Conservation (phyloP, 2,888 invertebrate species). For the Pristionchus mayeri region DNA sequence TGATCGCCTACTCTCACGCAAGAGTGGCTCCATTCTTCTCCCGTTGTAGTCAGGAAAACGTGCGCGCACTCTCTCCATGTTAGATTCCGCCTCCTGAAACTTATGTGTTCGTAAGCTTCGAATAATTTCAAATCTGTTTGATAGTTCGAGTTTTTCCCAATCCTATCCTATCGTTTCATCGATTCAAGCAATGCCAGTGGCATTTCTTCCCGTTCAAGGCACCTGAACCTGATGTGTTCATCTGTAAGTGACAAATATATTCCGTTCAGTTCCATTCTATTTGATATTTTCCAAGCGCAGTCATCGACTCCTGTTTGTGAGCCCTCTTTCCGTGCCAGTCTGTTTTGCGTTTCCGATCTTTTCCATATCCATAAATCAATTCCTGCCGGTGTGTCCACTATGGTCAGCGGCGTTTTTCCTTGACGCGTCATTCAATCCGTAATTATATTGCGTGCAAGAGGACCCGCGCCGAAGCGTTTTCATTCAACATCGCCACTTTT, state of each 20-base stretch:
- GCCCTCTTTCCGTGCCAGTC: too few relatives aligned
- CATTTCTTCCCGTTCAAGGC: too few relatives aligned
- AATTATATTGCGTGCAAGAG: slow-evolving; percentile 20
- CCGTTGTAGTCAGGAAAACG: not conserved
- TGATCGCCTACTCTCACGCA: slow-evolving; percentile 18
- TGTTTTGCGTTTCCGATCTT: not conserved
- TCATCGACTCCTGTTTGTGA: too few relatives aligned
- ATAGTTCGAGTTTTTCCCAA: too few relatives aligned
- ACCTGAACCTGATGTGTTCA: too few relatives aligned
- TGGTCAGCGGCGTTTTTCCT: not conserved
- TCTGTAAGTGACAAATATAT: too few relatives aligned
- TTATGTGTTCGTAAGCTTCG: not conserved
- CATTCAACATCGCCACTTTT: not conserved
- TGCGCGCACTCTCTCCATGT: too few relatives aligned
- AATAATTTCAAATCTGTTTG: too few relatives aligned
- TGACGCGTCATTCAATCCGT: not conserved
- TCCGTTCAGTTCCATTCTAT: too few relatives aligned
- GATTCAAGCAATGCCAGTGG: too few relatives aligned
- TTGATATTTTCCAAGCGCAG: too few relatives aligned
- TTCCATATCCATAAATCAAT: not conserved
- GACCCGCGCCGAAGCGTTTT: not conserved
- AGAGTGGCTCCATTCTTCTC: not conserved
- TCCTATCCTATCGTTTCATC: too few relatives aligned
- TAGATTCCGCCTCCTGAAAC: not conserved
- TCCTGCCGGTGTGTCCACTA: not conserved